These are phyloP conservation scores for Siniperca scherzeri DNA, from an alignment of 2,797 vertebrate species.

Conservation along the genomic window DNA sequence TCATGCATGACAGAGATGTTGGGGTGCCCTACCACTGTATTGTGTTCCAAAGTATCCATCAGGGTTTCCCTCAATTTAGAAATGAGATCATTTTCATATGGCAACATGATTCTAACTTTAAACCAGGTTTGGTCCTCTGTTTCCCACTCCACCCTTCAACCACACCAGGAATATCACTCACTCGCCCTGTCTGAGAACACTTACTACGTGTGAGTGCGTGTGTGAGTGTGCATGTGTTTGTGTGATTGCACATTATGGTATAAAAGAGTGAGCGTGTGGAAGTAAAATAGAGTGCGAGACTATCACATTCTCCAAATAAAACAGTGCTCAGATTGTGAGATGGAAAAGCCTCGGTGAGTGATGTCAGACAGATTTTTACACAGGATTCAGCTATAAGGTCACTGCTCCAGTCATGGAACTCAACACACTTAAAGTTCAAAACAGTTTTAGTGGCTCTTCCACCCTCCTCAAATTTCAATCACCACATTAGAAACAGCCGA, in stretches of 20 bases:
- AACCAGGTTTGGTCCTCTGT: conserved; percentile 77
- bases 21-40: conserved; percentile 62
- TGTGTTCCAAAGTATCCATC: conserved; percentile 73
- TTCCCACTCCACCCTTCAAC: conserved; percentile 80
- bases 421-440: conserved; percentile 35
- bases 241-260: conserved; percentile 65
- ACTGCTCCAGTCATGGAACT: conserved; percentile 65
- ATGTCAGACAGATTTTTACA: conserved; percentile 72
- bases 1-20: conserved; percentile 61
- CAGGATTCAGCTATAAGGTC: conserved; percentile 65
- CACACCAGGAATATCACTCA: conserved; percentile 80
- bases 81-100: conserved; percentile 82
- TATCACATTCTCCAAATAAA: conserved; percentile 79
- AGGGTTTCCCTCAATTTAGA: conserved; percentile 77
- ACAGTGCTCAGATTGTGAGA: conserved; percentile 66
- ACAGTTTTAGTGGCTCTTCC: conserved; percentile 51
- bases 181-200: conserved; percentile 69
- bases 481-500: conserved; percentile 50
- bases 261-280: conserved; percentile 66
- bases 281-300: conserved; percentile 72
- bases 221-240: conserved; percentile 43
- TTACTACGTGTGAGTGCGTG: conserved; percentile 49
- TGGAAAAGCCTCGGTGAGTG: conserved; percentile 73
- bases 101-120: conserved; percentile 83
- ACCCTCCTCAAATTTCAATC: conserved; percentile 56